Conservation (phyloP, 2,888 invertebrate species). For the Mythimna lalbum region DNA sequence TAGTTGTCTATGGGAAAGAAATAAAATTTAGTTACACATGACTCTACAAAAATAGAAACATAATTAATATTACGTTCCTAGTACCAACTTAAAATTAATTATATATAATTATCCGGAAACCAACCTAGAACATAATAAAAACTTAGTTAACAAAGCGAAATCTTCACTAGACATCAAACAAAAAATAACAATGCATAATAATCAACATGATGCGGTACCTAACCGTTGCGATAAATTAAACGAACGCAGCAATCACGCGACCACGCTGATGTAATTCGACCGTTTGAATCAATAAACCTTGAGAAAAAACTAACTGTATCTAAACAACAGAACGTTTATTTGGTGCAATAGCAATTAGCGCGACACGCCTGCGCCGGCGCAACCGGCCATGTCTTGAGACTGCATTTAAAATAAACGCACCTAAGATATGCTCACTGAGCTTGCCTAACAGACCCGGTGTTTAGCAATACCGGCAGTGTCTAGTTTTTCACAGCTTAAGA, state of each 20-base stretch:
- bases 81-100: neutral
- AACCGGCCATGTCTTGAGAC: conserved; percentile 53
- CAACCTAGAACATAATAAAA: conserved; percentile 20
- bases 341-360: conserved; percentile 69
- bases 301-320: conserved; percentile 71
- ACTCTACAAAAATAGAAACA: conserved; percentile 1
- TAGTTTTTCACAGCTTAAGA: conserved; percentile 51
- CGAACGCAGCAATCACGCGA: conserved; percentile 50
- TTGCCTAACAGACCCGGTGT: conserved; percentile 54
- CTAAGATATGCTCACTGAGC: conserved; percentile 57
- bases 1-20: too few species aligned
- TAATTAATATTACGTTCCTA: neutral
- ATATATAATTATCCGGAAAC: conserved; percentile 26
- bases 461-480: conserved; percentile 47
- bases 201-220: conserved; percentile 45
- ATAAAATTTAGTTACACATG: neutral
- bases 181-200: conserved; percentile 58
- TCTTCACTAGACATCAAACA: conserved; percentile 49
- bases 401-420: conserved; percentile 59
- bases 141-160: conserved; percentile 29
- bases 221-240: conserved; percentile 35
- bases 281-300: conserved; percentile 63
- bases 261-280: conserved; percentile 56
- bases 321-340: conserved; percentile 70
- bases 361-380: conserved; percentile 70